Conservation (phyloP, 2,888 invertebrate species). For the Corythucha ciliata region DNA sequence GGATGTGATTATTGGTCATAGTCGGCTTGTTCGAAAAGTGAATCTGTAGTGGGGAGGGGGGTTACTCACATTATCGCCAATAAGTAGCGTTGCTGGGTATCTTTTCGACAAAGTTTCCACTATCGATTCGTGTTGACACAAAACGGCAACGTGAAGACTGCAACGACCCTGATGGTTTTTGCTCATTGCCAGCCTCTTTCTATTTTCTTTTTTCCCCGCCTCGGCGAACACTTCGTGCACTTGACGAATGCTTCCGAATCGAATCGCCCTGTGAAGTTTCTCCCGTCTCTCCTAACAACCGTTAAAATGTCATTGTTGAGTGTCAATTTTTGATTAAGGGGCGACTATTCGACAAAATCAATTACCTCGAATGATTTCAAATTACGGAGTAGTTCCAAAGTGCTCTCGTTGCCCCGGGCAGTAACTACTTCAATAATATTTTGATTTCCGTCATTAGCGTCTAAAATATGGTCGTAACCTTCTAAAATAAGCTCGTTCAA, state of each 20-base stretch:
- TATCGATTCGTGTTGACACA: conserved; percentile 72
- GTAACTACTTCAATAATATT: conserved; percentile 60
- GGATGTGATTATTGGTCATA: too few relatives aligned
- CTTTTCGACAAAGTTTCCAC: conserved; percentile 64
- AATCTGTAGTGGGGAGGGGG: neutral
- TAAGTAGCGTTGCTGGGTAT: conserved; percentile 61
- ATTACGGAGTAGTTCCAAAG: conserved; percentile 59
- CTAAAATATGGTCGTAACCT: conserved; percentile 80
- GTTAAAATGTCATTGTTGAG: neutral
- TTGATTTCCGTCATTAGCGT: conserved; percentile 63
- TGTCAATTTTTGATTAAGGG: neutral
- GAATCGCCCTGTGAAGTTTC: conserved; percentile 62
- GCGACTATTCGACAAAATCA: neutral
- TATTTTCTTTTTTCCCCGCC: conserved; percentile 47
- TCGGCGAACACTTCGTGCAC: conserved; percentile 35
- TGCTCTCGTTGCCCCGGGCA: conserved; percentile 56
- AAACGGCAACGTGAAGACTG: conserved; percentile 75
- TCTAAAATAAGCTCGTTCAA: conserved; percentile 62
- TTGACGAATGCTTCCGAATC: conserved; percentile 48
- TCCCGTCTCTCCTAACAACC: conserved; percentile 62
- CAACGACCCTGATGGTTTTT: conserved; percentile 66
- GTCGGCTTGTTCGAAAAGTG: too few relatives aligned
- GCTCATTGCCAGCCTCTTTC: conserved; percentile 48
- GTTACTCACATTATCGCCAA: conserved; percentile 72
- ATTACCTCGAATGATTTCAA: conserved; percentile 65